These are phyloP conservation scores for Rhinichthys klamathensis DNA, from an alignment of 2,113 vertebrate species.

Conservation along the genomic window DNA sequence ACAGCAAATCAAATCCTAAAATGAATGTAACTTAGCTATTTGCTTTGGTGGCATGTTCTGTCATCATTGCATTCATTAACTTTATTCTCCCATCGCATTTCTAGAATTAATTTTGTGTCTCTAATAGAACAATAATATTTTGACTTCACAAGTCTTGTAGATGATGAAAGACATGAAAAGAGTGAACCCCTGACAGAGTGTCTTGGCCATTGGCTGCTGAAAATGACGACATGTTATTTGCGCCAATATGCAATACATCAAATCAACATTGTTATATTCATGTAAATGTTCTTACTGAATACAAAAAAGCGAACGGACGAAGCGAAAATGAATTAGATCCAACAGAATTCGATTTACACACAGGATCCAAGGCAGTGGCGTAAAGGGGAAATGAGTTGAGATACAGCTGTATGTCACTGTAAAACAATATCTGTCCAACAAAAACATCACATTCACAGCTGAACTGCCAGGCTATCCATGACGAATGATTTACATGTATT, in stretches of 20 bases:
- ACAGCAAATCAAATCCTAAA: background rate
- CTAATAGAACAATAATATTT: background rate
- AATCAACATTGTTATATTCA: background rate
- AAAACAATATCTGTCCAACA: conserved; percentile 10
- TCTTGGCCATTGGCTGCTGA: background rate
- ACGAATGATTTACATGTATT: conserved; percentile 6
- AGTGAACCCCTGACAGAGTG: background rate
- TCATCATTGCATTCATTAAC: background rate
- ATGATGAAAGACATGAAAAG: background rate
- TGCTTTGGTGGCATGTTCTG: background rate
- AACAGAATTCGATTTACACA: background rate
- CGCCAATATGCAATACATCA: background rate
- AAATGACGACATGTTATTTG: background rate
- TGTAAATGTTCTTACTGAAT: background rate
- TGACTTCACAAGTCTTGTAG: background rate
- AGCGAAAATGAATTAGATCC: background rate
- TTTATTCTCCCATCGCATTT: background rate
- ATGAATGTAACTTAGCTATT: background rate
- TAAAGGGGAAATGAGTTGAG: background rate
- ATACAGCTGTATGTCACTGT: background rate
- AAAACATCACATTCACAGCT: conserved; percentile 23
- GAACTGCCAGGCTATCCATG: background rate
- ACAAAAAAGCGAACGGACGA: background rate
- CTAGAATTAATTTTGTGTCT: background rate
- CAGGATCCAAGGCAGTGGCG: background rate